A percentile compares a stretch with the other conserved stretches of the same genome.
Evolutionary conservation across 2,797 vertebrate genomes (phyloP).

Genomic region (Salarias fasciatus): DNA sequence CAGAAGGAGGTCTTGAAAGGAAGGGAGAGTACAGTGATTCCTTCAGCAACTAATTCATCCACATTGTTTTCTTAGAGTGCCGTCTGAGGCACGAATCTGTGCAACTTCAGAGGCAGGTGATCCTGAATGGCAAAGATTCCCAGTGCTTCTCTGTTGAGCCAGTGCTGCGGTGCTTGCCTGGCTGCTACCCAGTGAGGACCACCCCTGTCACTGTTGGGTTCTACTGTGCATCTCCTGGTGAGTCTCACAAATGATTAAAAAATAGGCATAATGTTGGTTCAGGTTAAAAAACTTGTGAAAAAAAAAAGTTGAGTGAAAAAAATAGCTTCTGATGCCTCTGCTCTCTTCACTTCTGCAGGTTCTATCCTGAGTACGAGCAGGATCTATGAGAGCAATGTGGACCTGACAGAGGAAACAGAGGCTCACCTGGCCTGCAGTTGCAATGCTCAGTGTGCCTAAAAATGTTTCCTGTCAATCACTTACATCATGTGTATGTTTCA

Average conservation of each 20-base stretch:
- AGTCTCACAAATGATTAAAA: constrained; percentile 49
- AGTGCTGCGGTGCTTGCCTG: constrained; percentile 77
- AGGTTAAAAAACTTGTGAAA: constrained; percentile 23
- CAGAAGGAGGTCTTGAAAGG: too few relatives aligned
- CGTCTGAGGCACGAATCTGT: constrained; percentile 74
- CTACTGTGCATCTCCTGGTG: constrained; percentile 79
- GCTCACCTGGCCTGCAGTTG: constrained; percentile 79
- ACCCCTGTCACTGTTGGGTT: constrained; percentile 68
- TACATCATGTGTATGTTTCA: constrained; percentile 14
- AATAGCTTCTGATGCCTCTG: not conserved
- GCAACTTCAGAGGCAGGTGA: constrained; percentile 72
- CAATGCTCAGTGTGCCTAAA: constrained; percentile 70
- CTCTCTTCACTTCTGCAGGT: constrained; percentile 47
- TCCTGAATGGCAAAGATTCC: constrained; percentile 62
- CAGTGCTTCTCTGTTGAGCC: constrained; percentile 82
- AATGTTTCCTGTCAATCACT: not conserved
- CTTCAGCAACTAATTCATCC: not conserved
- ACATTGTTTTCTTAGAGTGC: constrained; percentile 65
- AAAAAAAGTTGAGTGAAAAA: constrained; percentile 15
- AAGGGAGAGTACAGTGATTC: not conserved
- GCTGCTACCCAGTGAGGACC: constrained; percentile 73
- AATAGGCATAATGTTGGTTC: too few relatives aligned
- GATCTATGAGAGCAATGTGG: constrained; percentile 58
- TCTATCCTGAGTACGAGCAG: constrained; percentile 35
- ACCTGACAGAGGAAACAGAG: constrained; percentile 67